phyloP scores from a whole-genome alignment of 2,113 vertebrate species.

The Bos indicus region DNA sequence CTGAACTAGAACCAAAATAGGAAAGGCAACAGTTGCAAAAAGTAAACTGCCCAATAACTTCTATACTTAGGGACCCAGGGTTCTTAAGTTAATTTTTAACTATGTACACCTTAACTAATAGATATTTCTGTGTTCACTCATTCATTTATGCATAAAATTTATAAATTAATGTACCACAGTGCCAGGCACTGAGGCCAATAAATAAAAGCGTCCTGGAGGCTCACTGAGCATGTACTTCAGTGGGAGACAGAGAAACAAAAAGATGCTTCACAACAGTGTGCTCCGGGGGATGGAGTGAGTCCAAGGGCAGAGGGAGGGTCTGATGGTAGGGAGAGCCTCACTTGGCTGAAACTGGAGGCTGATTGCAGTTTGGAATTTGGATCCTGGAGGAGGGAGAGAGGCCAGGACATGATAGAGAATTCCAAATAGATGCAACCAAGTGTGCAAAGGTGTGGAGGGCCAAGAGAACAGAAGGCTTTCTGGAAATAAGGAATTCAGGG shows the following conservation, averaged over 20 bases:
- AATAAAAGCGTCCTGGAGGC: background rate
- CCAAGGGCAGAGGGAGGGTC: background rate
- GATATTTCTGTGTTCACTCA: background rate
- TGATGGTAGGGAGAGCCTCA: background rate
- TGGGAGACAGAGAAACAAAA: background rate
- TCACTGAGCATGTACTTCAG: background rate
- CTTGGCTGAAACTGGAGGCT: background rate
- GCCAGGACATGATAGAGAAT: background rate
- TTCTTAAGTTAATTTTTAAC: background rate
- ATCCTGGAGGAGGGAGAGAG: background rate
- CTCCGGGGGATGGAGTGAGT: accelerated
- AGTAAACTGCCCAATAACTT: background rate
- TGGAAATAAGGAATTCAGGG: background rate
- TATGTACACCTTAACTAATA: background rate
- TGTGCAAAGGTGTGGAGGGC: background rate
- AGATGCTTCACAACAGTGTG: background rate
- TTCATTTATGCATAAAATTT: background rate
- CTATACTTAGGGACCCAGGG: background rate
- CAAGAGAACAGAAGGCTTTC: background rate
- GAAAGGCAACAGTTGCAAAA: background rate
- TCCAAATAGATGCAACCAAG: background rate
- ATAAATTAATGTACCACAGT: background rate
- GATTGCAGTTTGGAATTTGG: background rate
- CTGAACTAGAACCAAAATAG: background rate
- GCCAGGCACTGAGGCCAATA: background rate